Percentiles rank a stretch among this genome's conserved stretches.
These are phyloP conservation scores for Harmothoe impar DNA, from an alignment of 2,888 invertebrate species.

Conservation along the genomic window DNA sequence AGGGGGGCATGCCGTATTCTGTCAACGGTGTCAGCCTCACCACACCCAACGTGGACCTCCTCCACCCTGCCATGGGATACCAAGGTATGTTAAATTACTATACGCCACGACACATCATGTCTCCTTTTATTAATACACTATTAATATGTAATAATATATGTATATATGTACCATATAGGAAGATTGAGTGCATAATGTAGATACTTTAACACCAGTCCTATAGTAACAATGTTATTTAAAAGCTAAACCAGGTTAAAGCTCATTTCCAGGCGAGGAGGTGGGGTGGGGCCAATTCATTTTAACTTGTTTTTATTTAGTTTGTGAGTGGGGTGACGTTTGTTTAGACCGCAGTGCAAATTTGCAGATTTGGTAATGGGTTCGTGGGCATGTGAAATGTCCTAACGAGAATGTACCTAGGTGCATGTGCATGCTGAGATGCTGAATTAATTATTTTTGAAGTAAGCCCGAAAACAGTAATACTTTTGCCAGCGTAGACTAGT, in stretches of 20 bases:
- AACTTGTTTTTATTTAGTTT: slow-evolving; percentile 21
- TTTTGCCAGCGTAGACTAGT: too few species aligned
- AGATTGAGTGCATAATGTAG: too few species aligned
- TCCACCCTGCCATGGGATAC: slow-evolving; percentile 88
- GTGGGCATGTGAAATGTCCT: neutral
- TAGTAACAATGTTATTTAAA: too few species aligned
- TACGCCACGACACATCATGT: neutral
- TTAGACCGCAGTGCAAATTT: slow-evolving; percentile 1
- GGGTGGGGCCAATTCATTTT: neutral
- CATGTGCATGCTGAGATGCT: too few species aligned
- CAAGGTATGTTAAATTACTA: slow-evolving; percentile 80
- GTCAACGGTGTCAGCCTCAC: slow-evolving; percentile 81
- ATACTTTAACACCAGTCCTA: too few species aligned
- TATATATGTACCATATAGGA: neutral
- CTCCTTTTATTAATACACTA: too few species aligned
- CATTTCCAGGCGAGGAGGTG: too few species aligned
- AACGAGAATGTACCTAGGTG: too few species aligned
- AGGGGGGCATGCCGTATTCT: slow-evolving; percentile 76
- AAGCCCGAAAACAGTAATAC: too few species aligned
- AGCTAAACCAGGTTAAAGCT: too few species aligned
- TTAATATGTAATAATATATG: neutral
- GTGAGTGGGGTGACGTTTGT: neutral
- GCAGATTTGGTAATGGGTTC: neutral
- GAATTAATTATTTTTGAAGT: too few species aligned
- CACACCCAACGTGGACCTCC: slow-evolving; percentile 86